These are phyloP conservation scores for Erethizon dorsatum DNA, from an alignment of 2,797 vertebrate genomes.

Conservation along the genomic window DNA sequence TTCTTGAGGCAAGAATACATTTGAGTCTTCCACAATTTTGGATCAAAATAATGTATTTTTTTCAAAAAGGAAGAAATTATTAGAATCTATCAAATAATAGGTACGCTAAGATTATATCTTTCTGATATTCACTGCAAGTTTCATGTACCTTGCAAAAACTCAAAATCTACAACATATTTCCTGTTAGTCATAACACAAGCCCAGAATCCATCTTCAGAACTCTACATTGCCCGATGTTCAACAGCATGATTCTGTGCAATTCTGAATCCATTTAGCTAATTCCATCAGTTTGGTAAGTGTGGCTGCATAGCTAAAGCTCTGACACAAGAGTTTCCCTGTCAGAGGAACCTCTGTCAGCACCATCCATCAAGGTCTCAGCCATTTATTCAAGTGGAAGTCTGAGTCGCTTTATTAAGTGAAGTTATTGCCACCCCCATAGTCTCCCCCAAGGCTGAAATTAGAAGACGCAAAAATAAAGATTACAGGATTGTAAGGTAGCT, in stretches of 20 bases:
- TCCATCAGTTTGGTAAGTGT: background rate
- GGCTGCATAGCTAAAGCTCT: background rate
- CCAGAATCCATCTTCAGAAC: background rate
- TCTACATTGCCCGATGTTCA: background rate
- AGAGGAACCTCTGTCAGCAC: background rate
- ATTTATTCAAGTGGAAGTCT: background rate
- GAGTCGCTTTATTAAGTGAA: background rate
- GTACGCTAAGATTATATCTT: background rate
- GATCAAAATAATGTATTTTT: background rate
- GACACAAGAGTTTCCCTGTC: background rate
- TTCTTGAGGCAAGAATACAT: background rate
- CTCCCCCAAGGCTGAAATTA: background rate
- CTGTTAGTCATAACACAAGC: background rate
- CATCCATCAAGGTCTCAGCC: background rate
- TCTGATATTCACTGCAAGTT: background rate
- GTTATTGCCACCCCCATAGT: background rate
- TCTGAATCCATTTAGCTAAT: background rate
- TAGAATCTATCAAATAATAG: background rate
- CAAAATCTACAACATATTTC: background rate
- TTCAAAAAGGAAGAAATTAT: background rate
- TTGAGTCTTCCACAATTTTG: background rate
- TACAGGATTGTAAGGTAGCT: background rate
- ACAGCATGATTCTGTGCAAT: background rate
- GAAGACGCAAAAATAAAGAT: slow-evolving; percentile 7
- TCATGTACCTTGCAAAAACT: background rate